Evolutionary conservation across 2,888 invertebrate genomes (phyloP), one percentile per base, ranked within the genome.

Genomic region (Scaptomyza reducta): DNA sequence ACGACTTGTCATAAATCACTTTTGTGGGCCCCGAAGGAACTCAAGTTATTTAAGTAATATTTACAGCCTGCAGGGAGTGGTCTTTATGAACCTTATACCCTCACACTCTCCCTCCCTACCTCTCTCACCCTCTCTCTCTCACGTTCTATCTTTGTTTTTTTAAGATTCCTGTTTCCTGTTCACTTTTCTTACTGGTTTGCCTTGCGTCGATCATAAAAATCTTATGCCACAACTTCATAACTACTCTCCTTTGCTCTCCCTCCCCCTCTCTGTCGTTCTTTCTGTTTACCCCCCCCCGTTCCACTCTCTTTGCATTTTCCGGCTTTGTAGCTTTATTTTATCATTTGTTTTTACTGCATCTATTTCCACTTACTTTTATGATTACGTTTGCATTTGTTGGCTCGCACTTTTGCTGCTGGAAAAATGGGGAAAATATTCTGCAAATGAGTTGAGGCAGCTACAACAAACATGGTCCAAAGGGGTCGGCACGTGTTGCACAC

Each of bases 361-460:
- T 71, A 72, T 79, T 77, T 79, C 69, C 80, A 77, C 74, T 79
- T 79, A 79, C 73, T 77, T 77, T 77, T 73, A 79, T 73, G 81
- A 78, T 76, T 74, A 70, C 75, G 64, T 77, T 70, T 74, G 75
- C 74, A 77, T 77, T 77, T 76, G 62, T 77, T 62, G 67, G 67
- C 77, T 44, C 50, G 71, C 70, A 70, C 70, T 70, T 64, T 70
- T 44, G 27, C 47, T 16, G 31, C 22, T 27, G 27, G 62, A 60
- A 74, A 77, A 74, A 74, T 68, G 31, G 6, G 57, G 27, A 57
- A 77, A 73, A 77, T 14, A 56, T 58, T 57, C 59, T 63, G 49
- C 69, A 74, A 77, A 74, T 74, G 74, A 77, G 77, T 56, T 46
- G 60, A 44, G 31, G 11, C 44, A 38, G 27, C 38, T 29, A 7